Evolutionary conservation across 2,113 vertebrate genomes (phyloP), one percentile per base, ranked within the genome.

Genomic region (Gadus chalcogrammus): DNA sequence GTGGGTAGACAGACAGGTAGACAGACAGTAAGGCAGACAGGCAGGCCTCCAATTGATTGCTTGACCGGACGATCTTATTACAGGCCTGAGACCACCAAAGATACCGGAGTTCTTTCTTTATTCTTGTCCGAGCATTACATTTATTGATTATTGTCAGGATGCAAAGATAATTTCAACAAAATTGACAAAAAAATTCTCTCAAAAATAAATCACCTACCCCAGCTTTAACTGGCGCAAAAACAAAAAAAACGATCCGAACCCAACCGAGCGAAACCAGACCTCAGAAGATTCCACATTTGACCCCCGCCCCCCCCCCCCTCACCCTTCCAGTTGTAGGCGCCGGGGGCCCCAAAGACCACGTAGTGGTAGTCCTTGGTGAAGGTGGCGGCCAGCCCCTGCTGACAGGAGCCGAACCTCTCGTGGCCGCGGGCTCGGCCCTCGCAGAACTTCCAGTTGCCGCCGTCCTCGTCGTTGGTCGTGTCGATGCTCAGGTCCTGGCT

Each of bases 321-420:
- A 98, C 97, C 97, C 97, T 95, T 98, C 97, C 97, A 99, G 88
- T 98, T 97, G 70, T 95, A 97, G 61, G 94, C 94, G 64, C 97
- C 97, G 0, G 97, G 96, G 27, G 96, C 97, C 84, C 97, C 97
- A 88, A 99, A 98, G 27, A 96, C 93, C 77, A 97, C 79, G 66
- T 99, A 99, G 73, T 97, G 95, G 76, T 93, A 94, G 85, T 97
- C 95, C 82, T 91, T 95, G 79, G 95, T 97, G 79, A 99, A 99
- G 68, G 95, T 94, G 67, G 94, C 95, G 3, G 96, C 94, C 72
- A 98, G 84, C 31, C 97, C 97, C 89, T 99, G 97, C 87, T 99
- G 97, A 76, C 97, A 99, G 60, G 93, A 93, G 38, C 97, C 97
- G 77, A 96, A 99, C 61, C 90, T 92, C 82, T 94, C 94, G 9